Evolutionary conservation across 2,113 vertebrate genomes (phyloP).

Genomic region (Madoqua kirkii): DNA sequence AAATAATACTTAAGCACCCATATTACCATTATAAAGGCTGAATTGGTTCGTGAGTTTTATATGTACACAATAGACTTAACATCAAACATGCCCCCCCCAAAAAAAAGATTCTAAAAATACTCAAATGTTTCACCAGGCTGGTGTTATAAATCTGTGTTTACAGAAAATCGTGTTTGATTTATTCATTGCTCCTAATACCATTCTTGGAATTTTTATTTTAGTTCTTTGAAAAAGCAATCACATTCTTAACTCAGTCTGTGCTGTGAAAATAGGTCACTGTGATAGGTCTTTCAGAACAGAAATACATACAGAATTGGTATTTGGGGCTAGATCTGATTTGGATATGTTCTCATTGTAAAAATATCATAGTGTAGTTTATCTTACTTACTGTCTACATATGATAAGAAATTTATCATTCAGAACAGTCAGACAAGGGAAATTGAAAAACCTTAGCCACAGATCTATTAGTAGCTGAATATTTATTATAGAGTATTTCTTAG

Average conservation of each 20-base stretch:
- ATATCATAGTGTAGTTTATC: slow-evolving; percentile 73
- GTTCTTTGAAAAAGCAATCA: slow-evolving; percentile 71
- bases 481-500: background rate
- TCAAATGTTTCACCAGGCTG: slow-evolving; percentile 39
- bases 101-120: slow-evolving; percentile 54
- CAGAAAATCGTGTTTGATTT: slow-evolving; percentile 40
- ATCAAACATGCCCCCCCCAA: background rate
- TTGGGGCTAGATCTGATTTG: slow-evolving; percentile 49
- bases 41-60: background rate
- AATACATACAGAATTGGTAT: slow-evolving; percentile 61
- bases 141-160: slow-evolving; percentile 18
- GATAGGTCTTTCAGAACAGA: slow-evolving; percentile 57
- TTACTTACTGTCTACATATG: slow-evolving; percentile 59
- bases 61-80: background rate
- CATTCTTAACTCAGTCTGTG: slow-evolving; percentile 49
- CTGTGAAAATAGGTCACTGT: slow-evolving; percentile 57
- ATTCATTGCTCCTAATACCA: slow-evolving; percentile 65
- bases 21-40: background rate
- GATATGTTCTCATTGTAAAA: slow-evolving; percentile 67
- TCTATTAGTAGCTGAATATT: slow-evolving; percentile 1
- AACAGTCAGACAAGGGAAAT: slow-evolving; percentile 45
- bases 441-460: slow-evolving; percentile 17
- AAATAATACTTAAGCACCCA: background rate
- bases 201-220: slow-evolving; percentile 68
- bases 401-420: slow-evolving; percentile 51